Evolutionary conservation across 2,888 invertebrate species (phyloP).

Genomic region (Siphonodentalium dalli): DNA sequence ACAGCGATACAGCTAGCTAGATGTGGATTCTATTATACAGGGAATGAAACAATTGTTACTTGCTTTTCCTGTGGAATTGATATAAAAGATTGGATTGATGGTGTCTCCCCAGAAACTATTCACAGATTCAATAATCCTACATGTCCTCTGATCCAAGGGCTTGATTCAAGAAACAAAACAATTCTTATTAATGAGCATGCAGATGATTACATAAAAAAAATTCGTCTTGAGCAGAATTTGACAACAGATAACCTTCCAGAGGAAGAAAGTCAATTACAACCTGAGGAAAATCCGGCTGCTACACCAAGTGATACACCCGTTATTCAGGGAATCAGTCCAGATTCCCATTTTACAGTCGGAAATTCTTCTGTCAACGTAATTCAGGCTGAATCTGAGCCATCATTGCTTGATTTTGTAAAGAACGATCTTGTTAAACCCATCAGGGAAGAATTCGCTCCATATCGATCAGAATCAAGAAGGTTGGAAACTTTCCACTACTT

Average conservation of each 20-base stretch:
- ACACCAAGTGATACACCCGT: too few relatives aligned
- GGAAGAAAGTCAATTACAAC: too few relatives aligned
- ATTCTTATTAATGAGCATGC: too few relatives aligned
- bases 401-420: neutral
- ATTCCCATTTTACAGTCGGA: too few relatives aligned
- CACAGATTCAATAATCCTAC: slow-evolving; percentile 10
- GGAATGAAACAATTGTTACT: slow-evolving; percentile 83
- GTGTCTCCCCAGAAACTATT: slow-evolving; percentile 86
- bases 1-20: slow-evolving; percentile 72
- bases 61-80: slow-evolving; percentile 93
- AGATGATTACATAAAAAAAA: too few relatives aligned
- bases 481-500: slow-evolving; percentile 40
- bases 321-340: too few relatives aligned
- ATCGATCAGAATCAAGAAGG: slow-evolving; percentile 39
- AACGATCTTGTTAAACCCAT: slow-evolving; percentile 22
- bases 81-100: slow-evolving; percentile 86
- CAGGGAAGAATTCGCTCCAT: slow-evolving; percentile 27
- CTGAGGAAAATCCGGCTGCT: too few relatives aligned
- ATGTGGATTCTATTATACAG: slow-evolving; percentile 85
- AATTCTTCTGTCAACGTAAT: too few relatives aligned
- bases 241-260: too few relatives aligned
- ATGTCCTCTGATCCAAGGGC: too few relatives aligned
- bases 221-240: too few relatives aligned
- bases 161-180: too few relatives aligned
- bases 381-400: slow-evolving; percentile 71